These are phyloP conservation scores for Zhengitettix transpicula DNA, from an alignment of 2,888 invertebrate genomes.

Conservation along the genomic window DNA sequence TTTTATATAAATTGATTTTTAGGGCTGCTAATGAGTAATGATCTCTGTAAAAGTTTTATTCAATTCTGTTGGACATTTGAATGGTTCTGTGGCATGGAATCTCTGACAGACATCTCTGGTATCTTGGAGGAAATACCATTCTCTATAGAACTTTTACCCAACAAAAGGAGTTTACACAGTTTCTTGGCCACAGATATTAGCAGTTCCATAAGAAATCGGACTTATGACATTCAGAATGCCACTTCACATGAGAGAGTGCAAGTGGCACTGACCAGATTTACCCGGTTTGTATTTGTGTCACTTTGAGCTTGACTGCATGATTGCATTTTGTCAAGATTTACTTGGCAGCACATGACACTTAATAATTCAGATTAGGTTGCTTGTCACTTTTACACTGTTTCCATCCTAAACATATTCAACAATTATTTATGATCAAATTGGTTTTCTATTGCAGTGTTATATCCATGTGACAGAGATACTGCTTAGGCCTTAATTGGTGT, in stretches of 20 bases:
- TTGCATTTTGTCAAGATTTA: too few species aligned
- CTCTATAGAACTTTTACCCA: constrained; percentile 20
- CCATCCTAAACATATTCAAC: too few species aligned
- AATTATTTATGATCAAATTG: too few species aligned
- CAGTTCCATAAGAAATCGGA: constrained; percentile 32
- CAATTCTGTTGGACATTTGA: constrained; percentile 29
- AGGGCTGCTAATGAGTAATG: constrained; percentile 20
- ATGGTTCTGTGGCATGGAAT: constrained; percentile 24
- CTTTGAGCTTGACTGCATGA: too few species aligned
- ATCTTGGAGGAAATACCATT: constrained; percentile 12
- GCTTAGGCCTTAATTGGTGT: too few species aligned
- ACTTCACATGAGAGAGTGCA: constrained; percentile 40
- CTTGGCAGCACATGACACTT: too few species aligned
- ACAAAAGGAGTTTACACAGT: constrained; percentile 28
- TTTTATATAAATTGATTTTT: constrained; percentile 10
- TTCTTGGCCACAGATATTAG: constrained; percentile 35
- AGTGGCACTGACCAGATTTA: constrained; percentile 22
- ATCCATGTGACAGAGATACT: too few species aligned
- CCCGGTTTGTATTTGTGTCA: neutral
- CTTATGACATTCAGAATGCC: constrained; percentile 44
- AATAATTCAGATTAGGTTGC: too few species aligned
- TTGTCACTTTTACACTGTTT: too few species aligned
- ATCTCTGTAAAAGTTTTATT: constrained; percentile 23
- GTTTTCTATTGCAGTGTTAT: too few species aligned
- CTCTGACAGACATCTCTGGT: constrained; percentile 14